phyloP scores from a whole-genome alignment of 2,797 vertebrate species.

The Ctenosaura bakeri region DNA sequence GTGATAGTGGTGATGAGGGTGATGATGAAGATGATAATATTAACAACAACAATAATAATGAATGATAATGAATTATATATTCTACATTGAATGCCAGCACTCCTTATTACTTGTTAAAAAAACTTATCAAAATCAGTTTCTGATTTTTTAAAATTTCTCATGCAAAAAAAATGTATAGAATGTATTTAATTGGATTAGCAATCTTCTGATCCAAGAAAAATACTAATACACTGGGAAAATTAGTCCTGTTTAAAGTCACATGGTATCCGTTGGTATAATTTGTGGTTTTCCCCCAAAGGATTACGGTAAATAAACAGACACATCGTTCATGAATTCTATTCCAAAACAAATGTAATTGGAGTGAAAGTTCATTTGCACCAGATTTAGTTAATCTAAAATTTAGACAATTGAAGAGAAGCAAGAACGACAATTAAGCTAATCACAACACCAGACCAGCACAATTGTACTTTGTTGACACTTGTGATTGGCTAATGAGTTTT shows the following conservation, averaged over 20 bases:
- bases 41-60: no score
- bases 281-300: constrained; percentile 54
- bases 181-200: not conserved
- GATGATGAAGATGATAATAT: no score
- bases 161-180: not conserved
- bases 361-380: constrained; percentile 48
- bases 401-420: constrained; percentile 67
- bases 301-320: constrained; percentile 42
- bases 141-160: not conserved
- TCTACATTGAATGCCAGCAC: not conserved
- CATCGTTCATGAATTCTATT: constrained; percentile 32
- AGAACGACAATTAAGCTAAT: constrained; percentile 70
- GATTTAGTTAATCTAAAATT: constrained; percentile 69
- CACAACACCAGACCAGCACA: constrained; percentile 52
- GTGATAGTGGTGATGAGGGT: no score
- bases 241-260: not conserved
- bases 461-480: constrained; percentile 52
- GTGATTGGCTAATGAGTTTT: constrained; percentile 60
- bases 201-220: constrained; percentile 24
- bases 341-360: constrained; percentile 68
- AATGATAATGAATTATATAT: no score
- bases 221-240: constrained; percentile 2
- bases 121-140: not conserved
- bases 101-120: not conserved
- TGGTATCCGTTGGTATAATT: constrained; percentile 43